Base-by-base conservation (phyloP, 2,888 invertebrate species). In the Carcina quercana region DNA sequence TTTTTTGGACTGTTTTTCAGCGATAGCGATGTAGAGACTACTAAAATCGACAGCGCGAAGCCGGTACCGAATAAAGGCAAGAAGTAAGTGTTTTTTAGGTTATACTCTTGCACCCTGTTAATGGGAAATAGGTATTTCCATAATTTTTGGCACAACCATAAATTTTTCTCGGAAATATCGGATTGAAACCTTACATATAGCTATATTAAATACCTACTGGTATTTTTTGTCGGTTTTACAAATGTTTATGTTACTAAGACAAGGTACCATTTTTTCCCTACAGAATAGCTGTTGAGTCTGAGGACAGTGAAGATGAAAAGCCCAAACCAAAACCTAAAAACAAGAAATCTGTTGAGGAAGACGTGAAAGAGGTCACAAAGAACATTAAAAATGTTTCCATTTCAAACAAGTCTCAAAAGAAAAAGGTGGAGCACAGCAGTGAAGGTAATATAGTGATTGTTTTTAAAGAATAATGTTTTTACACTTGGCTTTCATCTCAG, bases 21-120 rank as follows among this genome's bases (percentile, higher is more conserved):
- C 55, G 90, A 90, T 51, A 89, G 88, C 59, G 90, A 90, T 53
- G 72, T 73, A 42, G 85, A 85, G 60, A 69, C 71, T 5, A 82
- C 83, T 38, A 73, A 67, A 41, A 68, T 71, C 43, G 76, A 76
- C 29, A 68, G 43, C 43, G 60, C 60, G 31, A 84, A 83, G 55
- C 72, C 79, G 53, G 56, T 59, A 35, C 69, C 57, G 50, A 74
- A 43, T 40, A 59, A 74, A 46, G 69, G 64, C 29, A 85, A 84
- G 48, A 83, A 79, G 83, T 84, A 55, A 74, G 83, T 71, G 30
- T 17, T 14, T 32, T 30, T 30, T 17, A 38, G 38, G 38, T 38
- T 36, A 34, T 30, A 24, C 43, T 20, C 28, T 13, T 7, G 11
- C 5, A 4, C 3, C 27, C 8, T 14, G n/a, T n/a, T n/a, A n/a